Percentiles rank a stretch among this genome's conserved stretches.
Conservation (phyloP, 2,113 vertebrate genomes). For the Motacilla tschutschensis region DNA sequence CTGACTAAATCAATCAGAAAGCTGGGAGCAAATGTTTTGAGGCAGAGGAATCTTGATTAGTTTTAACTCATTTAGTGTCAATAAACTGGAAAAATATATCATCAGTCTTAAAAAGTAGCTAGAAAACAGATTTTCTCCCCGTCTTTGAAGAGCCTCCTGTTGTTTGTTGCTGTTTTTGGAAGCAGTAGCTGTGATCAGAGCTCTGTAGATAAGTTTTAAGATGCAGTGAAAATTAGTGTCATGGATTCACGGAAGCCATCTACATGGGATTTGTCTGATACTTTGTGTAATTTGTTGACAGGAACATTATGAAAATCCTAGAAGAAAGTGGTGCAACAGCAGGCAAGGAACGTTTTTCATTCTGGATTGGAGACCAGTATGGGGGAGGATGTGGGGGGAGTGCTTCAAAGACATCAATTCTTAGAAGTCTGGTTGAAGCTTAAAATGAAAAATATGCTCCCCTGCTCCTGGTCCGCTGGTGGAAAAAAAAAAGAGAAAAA, state of each 20-base stretch:
- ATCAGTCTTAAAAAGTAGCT: neutral
- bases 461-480: neutral
- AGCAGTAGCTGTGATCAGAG: neutral
- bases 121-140: neutral
- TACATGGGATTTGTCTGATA: neutral
- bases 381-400: fast-evolving
- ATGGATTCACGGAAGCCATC: neutral
- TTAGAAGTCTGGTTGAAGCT: neutral
- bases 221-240: neutral
- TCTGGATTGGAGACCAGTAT: neutral
- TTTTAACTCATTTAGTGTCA: neutral
- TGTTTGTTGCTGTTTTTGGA: neutral
- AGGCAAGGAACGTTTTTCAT: neutral
- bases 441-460: neutral
- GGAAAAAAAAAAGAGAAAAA: neutral
- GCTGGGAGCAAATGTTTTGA: neutral
- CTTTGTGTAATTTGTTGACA: neutral
- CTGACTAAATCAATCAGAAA: neutral
- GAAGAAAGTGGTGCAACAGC: neutral
- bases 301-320: neutral
- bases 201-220: neutral
- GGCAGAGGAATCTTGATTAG: neutral
- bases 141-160: neutral
- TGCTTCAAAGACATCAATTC: neutral
- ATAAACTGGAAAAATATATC: neutral